Evolutionary conservation across 2,797 vertebrate species (phyloP).

Genomic region (Hoplostethus mediterraneus): DNA sequence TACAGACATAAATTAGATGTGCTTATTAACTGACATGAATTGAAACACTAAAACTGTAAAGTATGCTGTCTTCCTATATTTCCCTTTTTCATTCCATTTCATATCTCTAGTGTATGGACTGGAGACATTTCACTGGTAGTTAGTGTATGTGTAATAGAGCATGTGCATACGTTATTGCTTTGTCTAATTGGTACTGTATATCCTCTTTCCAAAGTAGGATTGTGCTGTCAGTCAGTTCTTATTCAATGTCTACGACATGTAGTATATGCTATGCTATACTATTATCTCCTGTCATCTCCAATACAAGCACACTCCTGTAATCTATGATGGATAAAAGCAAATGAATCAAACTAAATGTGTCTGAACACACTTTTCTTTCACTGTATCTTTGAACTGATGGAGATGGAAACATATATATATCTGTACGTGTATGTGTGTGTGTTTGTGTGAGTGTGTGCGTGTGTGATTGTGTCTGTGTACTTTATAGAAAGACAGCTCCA

Average conservation of each 20-base stretch:
- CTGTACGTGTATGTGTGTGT: conserved; percentile 34
- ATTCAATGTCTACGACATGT: background rate
- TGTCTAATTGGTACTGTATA: conserved; percentile 25
- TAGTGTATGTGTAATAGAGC: conserved; percentile 21
- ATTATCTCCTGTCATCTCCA: background rate
- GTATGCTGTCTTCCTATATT: conserved; percentile 22
- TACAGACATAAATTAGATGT: conserved; percentile 8
- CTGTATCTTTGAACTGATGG: conserved; percentile 23
- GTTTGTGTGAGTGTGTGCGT: conserved; percentile 28
- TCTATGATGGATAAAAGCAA: conserved; percentile 1
- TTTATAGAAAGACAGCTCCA: conserved; percentile 47
- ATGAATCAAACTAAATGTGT: conserved; percentile 7
- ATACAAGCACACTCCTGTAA: background rate
- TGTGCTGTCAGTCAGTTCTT: conserved; percentile 59
- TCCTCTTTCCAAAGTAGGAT: conserved; percentile 14
- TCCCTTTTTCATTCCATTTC: background rate
- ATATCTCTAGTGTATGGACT: background rate
- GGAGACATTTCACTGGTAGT: background rate
- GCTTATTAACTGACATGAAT: background rate
- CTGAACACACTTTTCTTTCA: conserved; percentile 8
- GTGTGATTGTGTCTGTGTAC: conserved; percentile 18
- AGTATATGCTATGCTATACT: background rate
- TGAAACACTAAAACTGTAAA: conserved; percentile 20
- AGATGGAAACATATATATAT: conserved; percentile 29
- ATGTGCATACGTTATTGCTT: conserved; percentile 66